These are phyloP conservation scores for Euura saliciscinereae DNA, from an alignment of 1,140 invertebrate species.

Conservation along the genomic window DNA sequence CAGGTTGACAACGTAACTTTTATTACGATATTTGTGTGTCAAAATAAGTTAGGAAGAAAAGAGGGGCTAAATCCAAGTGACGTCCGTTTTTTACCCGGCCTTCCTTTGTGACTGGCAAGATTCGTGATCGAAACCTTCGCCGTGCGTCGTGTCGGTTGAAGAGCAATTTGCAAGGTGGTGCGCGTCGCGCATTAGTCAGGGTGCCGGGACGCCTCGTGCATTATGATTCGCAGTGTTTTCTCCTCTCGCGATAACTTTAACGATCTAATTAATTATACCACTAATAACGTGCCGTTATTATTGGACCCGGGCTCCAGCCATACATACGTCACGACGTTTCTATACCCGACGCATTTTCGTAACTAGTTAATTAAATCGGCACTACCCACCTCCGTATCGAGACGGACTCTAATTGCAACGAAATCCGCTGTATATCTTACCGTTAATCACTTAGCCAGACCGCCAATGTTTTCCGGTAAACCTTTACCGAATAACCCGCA, in stretches of 20 bases:
- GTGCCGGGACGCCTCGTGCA: conserved; percentile 46
- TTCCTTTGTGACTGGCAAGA: conserved; percentile 26
- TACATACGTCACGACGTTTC: conserved; percentile 5
- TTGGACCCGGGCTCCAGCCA: conserved; percentile 26
- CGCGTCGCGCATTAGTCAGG: conserved; percentile 56
- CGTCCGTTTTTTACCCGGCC: conserved; percentile 38
- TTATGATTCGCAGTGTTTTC: conserved; percentile 48
- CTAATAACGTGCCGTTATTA: conserved; percentile 34
- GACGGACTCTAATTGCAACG: background rate
- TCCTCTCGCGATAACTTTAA: conserved; percentile 49
- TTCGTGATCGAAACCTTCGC: conserved; percentile 25
- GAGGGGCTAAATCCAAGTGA: conserved; percentile 44
- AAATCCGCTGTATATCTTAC: background rate
- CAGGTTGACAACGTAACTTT: background rate
- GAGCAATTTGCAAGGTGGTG: conserved; percentile 60
- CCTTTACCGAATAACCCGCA: too few relatives aligned
- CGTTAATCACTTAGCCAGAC: background rate
- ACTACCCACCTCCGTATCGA: background rate
- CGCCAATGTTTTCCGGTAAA: too few relatives aligned
- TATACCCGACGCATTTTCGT: background rate
- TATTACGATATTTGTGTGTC: too few relatives aligned
- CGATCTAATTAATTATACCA: conserved; percentile 54
- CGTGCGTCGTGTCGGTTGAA: conserved; percentile 16
- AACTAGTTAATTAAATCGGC: background rate
- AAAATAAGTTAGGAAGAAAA: conserved; percentile 23